Evolutionary conservation across 2,888 invertebrate species (phyloP).

Genomic region (Anarsia innoxiella): DNA sequence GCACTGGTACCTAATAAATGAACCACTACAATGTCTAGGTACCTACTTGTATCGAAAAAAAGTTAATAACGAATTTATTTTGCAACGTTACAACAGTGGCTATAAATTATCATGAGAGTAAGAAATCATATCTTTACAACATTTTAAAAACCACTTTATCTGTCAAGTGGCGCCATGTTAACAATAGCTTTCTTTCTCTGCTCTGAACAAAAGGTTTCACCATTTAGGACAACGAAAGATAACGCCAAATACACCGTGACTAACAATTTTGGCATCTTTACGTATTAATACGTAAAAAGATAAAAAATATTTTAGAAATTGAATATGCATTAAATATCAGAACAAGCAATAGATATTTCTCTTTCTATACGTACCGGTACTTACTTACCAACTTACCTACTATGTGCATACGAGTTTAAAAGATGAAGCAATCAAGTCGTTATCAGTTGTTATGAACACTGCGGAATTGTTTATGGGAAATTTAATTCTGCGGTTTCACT

Average conservation of each 20-base stretch:
- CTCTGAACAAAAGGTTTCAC: constrained; percentile 15
- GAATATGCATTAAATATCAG: constrained; percentile 25
- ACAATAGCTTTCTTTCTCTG: constrained; percentile 15
- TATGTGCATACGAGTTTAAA: too few species aligned
- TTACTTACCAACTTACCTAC: constrained; percentile 18
- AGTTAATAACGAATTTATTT: too few species aligned
- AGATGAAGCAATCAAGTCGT: too few species aligned
- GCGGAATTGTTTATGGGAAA: constrained; percentile 33
- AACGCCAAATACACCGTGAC: constrained; percentile 25
- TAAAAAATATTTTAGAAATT: not conserved
- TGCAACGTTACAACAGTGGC: not conserved
- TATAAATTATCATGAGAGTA: not conserved
- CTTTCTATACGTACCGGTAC: too few species aligned
- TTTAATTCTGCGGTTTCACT: constrained; percentile 57
- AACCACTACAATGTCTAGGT: too few species aligned
- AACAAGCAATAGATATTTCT: constrained; percentile 27
- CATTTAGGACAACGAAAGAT: constrained; percentile 20
- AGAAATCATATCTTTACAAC: too few species aligned
- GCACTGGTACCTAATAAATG: too few species aligned
- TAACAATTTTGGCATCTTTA: constrained; percentile 21
- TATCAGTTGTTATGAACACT: too few species aligned
- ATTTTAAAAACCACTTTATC: not conserved
- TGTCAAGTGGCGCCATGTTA: constrained; percentile 21
- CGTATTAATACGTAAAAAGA: constrained; percentile 19
- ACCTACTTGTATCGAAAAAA: too few species aligned